phyloP scores from a whole-genome alignment of 2,797 vertebrate species.

The Bucorvus abyssinicus region DNA sequence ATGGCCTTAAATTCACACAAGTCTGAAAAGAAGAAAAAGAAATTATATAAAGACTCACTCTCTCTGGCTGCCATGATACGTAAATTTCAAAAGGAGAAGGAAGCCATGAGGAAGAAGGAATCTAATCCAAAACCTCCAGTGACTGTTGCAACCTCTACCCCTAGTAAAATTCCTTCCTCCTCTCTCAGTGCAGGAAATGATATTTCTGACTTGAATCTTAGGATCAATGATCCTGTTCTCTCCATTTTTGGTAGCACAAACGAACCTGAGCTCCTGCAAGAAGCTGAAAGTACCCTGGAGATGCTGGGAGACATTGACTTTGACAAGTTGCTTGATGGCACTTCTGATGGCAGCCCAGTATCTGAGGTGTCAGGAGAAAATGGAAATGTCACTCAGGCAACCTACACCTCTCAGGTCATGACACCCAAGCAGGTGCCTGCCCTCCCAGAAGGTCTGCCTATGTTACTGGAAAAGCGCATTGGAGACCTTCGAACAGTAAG shows the following conservation, averaged over 20 bases:
- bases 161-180: constrained; percentile 73
- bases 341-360: constrained; percentile 85
- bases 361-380: constrained; percentile 84
- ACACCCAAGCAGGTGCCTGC: constrained; percentile 82
- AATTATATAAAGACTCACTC: constrained; percentile 91
- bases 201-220: constrained; percentile 80
- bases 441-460: constrained; percentile 87
- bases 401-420: constrained; percentile 74
- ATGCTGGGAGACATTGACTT: constrained; percentile 93
- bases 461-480: constrained; percentile 88
- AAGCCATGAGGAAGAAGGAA: constrained; percentile 88
- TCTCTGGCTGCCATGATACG: constrained; percentile 94
- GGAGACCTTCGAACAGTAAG: constrained; percentile 91
- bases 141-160: constrained; percentile 65
- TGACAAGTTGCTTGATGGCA: constrained; percentile 90
- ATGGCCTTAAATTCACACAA: constrained; percentile 89
- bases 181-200: constrained; percentile 72
- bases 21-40: constrained; percentile 98
- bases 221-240: constrained; percentile 85
- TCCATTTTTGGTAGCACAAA: constrained; percentile 90
- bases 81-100: constrained; percentile 94
- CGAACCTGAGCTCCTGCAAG: constrained; percentile 90
- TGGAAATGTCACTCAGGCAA: constrained; percentile 76
- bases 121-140: constrained; percentile 64
- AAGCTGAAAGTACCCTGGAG: constrained; percentile 84